Evolutionary conservation across 64 coral and sea anemone genomes (phyloP).

Genomic region (Pocillopora verrucosa): DNA sequence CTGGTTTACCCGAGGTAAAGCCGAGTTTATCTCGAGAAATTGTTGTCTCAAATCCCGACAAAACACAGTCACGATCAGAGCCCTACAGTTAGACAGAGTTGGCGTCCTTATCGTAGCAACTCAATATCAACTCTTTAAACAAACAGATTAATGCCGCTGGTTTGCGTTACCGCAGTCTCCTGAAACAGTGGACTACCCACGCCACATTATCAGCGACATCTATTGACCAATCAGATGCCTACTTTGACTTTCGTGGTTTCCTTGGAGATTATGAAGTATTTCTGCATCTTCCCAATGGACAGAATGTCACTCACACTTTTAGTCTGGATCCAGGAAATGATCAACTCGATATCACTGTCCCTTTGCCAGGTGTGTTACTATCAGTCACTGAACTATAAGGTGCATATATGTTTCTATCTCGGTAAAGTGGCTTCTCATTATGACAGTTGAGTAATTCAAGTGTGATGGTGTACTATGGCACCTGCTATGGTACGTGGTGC

Average conservation of each 20-base stretch:
- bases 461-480: too few species aligned
- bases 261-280: slow-evolving; percentile 65
- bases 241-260: slow-evolving; percentile 68
- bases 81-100: too few species aligned
- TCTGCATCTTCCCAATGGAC: slow-evolving; percentile 58
- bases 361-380: slow-evolving; percentile 33
- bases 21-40: too few species aligned
- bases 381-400: not conserved
- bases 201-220: slow-evolving; percentile 28
- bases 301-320: slow-evolving; percentile 35
- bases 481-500: too few species aligned
- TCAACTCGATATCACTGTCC: not conserved
- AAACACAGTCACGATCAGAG: too few species aligned
- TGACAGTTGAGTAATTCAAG: too few species aligned
- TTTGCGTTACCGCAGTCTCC: slow-evolving; percentile 47
- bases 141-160: slow-evolving; percentile 75
- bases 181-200: slow-evolving; percentile 81
- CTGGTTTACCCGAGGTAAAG: too few species aligned
- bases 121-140: not conserved
- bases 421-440: too few species aligned
- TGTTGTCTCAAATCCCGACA: too few species aligned
- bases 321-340: slow-evolving; percentile 51
- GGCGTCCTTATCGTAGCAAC: too few species aligned
- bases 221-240: slow-evolving; percentile 1
- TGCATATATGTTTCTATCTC: not conserved